These are phyloP conservation scores for Andinoacara biseriatus DNA, from an alignment of 2,113 vertebrate genomes.

Conservation along the genomic window DNA sequence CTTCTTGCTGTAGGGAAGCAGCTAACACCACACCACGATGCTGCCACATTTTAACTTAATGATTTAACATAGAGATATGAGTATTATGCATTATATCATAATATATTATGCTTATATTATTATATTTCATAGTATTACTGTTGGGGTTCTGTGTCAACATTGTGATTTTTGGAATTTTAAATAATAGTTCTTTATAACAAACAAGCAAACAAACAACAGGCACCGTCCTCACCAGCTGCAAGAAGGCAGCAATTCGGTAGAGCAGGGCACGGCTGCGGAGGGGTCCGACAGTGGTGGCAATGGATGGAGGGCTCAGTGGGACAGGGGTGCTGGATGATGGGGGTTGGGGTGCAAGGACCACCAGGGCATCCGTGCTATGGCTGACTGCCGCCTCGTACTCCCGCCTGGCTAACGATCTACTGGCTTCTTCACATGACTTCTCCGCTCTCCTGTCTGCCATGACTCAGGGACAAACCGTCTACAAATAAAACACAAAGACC, in stretches of 20 bases:
- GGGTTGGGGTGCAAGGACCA: slow-evolving; percentile 87
- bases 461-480: slow-evolving; percentile 98
- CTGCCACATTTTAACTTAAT: not conserved
- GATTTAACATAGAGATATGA: not conserved
- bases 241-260: slow-evolving; percentile 93
- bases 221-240: slow-evolving; percentile 90
- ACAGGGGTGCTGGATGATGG: slow-evolving; percentile 81
- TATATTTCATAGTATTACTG: not conserved
- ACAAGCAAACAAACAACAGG: not conserved
- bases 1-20: no score
- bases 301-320: slow-evolving; percentile 75
- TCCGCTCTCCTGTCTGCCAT: slow-evolving; percentile 99
- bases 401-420: slow-evolving; percentile 93
- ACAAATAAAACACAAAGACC: slow-evolving; percentile 23
- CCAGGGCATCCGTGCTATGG: slow-evolving; percentile 94
- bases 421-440: slow-evolving; percentile 99
- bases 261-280: slow-evolving; percentile 93
- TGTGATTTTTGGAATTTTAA: not conserved
- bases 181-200: not conserved
- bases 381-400: slow-evolving; percentile 94
- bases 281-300: slow-evolving; percentile 50
- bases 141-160: not conserved
- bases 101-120: not conserved
- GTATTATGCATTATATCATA: not conserved
- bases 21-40: no score